Base-by-base conservation (phyloP, 2,888 invertebrate genomes). In the Acronicta psi region DNA sequence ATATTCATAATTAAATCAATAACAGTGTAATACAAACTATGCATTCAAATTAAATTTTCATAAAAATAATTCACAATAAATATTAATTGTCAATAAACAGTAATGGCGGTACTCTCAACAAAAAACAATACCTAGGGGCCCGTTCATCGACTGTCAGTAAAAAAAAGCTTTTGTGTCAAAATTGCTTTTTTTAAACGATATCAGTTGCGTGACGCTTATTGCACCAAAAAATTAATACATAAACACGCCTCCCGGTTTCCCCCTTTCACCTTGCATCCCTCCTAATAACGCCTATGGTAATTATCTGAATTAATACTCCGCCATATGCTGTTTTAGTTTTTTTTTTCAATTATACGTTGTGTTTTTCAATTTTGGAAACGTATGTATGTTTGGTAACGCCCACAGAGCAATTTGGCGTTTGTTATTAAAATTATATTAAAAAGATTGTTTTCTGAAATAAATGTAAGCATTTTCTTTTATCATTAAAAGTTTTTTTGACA, bases 181-280 rank as follows among this genome's bases (percentile, higher is more conserved):
- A 58, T 59, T 51, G 13, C n/a, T 34, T 44, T 43, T 49, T 63
- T 56, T 57, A 13, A 42, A 17, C 7, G 23, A 68, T 77, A 60
- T 54, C 13, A 44, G 52, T 69, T 59, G 65, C 74, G 77, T 76
- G 72, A 58, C 52, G 80, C 69, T 73, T 68, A 78, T 78, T 62
- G 70, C 75, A 75, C 75, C 69, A 73, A 81, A 81, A 80, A 84
- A 85, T 83, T 84, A 82, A 86, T 86, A 87, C 64, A 82, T 77
- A 83, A 81, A 77, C 77, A 81, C 81, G 75, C 75, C 69, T 69
- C 57, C 62, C 16, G 20, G 41, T 42, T 60, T 58, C n/a, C 59
- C 45, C 46, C 52, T 16, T 16, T 78, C 81, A 84, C 79, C 75
- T 80, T 80, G 73, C 71, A 56, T 59, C 75, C 76, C 69, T 56